Evolutionary conservation across 1,140 invertebrate species (phyloP).

Genomic region (Brachionus koreanus): DNA sequence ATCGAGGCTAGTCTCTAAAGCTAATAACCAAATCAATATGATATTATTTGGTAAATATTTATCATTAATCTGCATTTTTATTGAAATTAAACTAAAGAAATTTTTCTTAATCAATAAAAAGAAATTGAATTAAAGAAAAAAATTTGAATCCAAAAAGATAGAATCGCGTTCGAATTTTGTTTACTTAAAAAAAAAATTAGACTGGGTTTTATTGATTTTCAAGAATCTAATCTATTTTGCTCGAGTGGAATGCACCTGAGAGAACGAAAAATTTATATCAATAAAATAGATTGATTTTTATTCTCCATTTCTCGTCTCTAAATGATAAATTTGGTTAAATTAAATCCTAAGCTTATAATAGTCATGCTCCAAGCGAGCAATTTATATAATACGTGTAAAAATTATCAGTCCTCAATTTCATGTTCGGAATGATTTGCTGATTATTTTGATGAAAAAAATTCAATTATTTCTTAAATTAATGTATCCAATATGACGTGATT

Average conservation of each 20-base stretch:
- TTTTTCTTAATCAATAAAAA: conserved; percentile 34
- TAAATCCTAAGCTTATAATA: background rate
- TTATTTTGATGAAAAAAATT: background rate
- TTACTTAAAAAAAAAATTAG: background rate
- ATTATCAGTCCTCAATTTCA: background rate
- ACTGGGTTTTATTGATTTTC: background rate
- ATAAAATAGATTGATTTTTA: background rate
- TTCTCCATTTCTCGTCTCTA: background rate
- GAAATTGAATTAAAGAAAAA: background rate
- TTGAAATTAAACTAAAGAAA: background rate
- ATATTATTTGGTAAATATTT: conserved; percentile 32
- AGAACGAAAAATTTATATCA: background rate
- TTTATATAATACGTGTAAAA: background rate
- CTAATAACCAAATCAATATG: conserved; percentile 16
- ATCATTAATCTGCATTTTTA: conserved; percentile 37
- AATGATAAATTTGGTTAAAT: background rate
- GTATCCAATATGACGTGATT: background rate
- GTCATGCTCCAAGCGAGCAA: background rate
- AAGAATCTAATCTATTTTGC: conserved; percentile 30
- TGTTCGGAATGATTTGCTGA: background rate
- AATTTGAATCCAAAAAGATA: background rate
- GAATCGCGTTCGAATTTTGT: conserved; percentile 8
- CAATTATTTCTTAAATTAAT: background rate
- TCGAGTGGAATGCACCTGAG: conserved; percentile 34
- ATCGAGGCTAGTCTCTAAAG: conserved; percentile 26